These are phyloP conservation scores for Phrynocephalus forsythii DNA, from an alignment of 2,797 vertebrate genomes.

Conservation along the genomic window DNA sequence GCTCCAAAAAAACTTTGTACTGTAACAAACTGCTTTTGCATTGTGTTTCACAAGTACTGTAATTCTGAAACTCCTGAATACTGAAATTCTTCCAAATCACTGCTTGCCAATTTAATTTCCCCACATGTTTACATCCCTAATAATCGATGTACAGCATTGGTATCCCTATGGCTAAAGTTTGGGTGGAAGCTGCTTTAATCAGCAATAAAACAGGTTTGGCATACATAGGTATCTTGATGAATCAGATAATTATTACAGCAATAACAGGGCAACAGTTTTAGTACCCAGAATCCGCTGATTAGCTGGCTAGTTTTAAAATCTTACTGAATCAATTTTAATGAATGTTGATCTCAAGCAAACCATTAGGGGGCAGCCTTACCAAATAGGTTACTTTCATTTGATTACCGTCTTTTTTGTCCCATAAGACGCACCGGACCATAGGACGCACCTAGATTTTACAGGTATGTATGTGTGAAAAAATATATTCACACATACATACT, in stretches of 20 bases:
- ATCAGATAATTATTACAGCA: background rate
- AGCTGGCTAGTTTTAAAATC: conserved; percentile 7
- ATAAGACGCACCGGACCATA: too few species aligned
- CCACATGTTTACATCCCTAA: background rate
- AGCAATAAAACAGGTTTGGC: background rate
- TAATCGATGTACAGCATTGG: background rate
- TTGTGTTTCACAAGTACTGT: too few species aligned
- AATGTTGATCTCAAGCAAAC: conserved; percentile 21
- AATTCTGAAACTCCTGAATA: too few species aligned
- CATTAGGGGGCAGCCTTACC: background rate
- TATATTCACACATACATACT: too few species aligned
- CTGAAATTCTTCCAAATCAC: background rate
- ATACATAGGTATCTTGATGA: background rate
- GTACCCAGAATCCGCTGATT: background rate
- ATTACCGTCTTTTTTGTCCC: too few species aligned
- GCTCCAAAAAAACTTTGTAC: background rate
- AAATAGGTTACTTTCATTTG: background rate
- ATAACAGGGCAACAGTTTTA: background rate
- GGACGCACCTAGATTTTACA: too few species aligned
- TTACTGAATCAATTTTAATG: background rate
- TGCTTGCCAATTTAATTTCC: background rate
- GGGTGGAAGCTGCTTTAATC: background rate
- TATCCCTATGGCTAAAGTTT: background rate
- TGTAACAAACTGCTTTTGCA: background rate
- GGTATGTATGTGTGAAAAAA: too few species aligned